Base-by-base conservation (phyloP, 2,888 invertebrate species). In the Chrysolina haemoptera region DNA sequence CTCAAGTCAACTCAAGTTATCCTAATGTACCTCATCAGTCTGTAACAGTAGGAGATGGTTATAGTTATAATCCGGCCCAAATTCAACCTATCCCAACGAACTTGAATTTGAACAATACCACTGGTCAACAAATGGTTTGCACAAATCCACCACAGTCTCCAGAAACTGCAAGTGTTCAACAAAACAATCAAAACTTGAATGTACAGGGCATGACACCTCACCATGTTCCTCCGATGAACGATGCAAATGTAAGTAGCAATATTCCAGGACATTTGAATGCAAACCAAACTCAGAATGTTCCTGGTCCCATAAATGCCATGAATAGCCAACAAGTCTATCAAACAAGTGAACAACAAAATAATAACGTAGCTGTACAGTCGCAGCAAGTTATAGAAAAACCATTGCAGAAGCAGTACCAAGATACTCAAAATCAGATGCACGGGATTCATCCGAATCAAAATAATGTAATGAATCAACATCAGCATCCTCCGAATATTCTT, bases 381-480 rank as follows among this genome's bases (percentile, higher is more conserved):
- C 59, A 0, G 22, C 53, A 53, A 53, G 18, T 20, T 12, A 18
- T 20, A 5, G 20, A 18, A 20, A 53, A 53, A 20, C 18, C 20
- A 20, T 5, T 20, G 18, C 64, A 22, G 20, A 63, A 65, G 62
- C 20, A 48, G 46, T 59, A 9, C 5, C 22, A 22, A 16, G n/a
- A 9, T 5, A 35, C 2, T 8, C 59, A 27, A 62, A 50, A 20
- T 68, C 73, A 68, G n/a, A 70, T 70, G 55, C 68, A 73, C 48
- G 59, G 20, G 4, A 46, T 64, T 46, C 41, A 71, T 11, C 55
- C 40, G 12, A 63, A 62, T n/a, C 14, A 5, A 9, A 10, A n/a
- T 11, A 59, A 59, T 27, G 6, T 18, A 9, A n/a, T 27, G 27
- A 46, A 46, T n/a, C 66, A 46, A 20, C 50, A 12, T 16, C 35